Percentiles rank a stretch among this genome's conserved stretches.
Conservation (phyloP, 1,140 invertebrate genomes). For the Dendroctonus ponderosae region DNA sequence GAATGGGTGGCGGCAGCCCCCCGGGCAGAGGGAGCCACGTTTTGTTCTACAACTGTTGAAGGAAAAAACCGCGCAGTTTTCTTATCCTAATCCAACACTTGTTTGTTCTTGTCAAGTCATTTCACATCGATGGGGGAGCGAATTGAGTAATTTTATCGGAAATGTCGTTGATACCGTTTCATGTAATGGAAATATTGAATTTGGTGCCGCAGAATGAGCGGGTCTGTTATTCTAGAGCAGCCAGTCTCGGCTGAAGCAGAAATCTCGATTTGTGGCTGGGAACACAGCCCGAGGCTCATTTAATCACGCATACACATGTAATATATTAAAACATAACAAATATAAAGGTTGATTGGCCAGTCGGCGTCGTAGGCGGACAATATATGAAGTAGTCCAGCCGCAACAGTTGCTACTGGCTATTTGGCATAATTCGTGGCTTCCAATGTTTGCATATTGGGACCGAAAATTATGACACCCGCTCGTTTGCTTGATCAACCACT, state of each 20-base stretch:
- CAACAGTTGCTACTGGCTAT: conserved; percentile 21
- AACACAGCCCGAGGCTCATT: conserved; percentile 19
- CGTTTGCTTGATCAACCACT: conserved; percentile 10
- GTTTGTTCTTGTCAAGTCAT: conserved; percentile 39
- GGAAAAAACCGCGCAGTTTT: conserved; percentile 29
- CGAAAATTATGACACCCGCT: conserved; percentile 27
- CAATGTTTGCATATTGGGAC: conserved; percentile 23
- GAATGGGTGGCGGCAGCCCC: conserved; percentile 30
- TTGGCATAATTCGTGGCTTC: conserved; percentile 25
- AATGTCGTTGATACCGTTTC: background rate
- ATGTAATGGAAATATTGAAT: no score
- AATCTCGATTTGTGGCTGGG: conserved; percentile 29
- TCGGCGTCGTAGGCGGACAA: conserved; percentile 22
- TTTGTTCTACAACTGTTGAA: conserved; percentile 40
- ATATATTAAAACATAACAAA: conserved; percentile 33
- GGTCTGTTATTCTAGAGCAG: no score
- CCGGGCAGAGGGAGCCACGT: conserved; percentile 4
- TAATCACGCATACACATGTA: conserved; percentile 29
- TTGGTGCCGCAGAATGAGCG: no score
- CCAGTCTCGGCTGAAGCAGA: conserved; percentile 5
- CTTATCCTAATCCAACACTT: conserved; percentile 40
- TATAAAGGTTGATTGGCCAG: conserved; percentile 24
- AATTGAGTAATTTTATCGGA: background rate
- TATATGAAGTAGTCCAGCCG: conserved; percentile 23
- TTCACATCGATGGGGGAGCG: conserved; percentile 11